Base-by-base conservation (phyloP, 2,797 vertebrate genomes). In the Acomys russatus region DNA sequence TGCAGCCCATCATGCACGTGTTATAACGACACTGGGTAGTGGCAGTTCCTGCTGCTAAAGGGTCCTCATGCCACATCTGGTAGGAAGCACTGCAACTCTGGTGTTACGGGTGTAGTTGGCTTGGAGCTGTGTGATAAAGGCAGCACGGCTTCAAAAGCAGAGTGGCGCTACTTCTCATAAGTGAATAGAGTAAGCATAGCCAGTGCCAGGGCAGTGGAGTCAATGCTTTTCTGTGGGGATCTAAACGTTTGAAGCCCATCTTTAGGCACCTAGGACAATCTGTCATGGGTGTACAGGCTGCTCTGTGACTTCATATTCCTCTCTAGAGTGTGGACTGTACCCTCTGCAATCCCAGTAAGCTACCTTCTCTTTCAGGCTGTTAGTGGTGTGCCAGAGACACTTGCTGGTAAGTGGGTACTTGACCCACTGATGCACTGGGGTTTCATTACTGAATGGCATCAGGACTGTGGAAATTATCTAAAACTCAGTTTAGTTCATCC, bases 31-130 rank as follows among this genome's bases (percentile, higher is more conserved):
- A 99, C 95, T 98, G 99, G 33, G 96, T 95, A 3, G 99, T 99
- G 98, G 98, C 98, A 98, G 28, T 99, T 99, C 90, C 99, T 99
- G 0, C 98, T 99, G 97, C 99, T 99, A 54, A 99, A 99, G 93
- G 7, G 99, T 99, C 99, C 99, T 99, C 93, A 99, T 99, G 2
- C 99, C 99, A 7, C 99, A 99, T 99, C 99, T 99, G 0, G 61
- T 89, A 15, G 51, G 12, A 64, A 14, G 61, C 1, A 12, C 49
- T 25, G 6, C 38, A 22, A 30, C 30, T 25, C 63, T 59, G 56
- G 6, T 23, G 30, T 28, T 44, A 28, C 6, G 11, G 33, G 35
- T 22, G 20, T 5, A 56, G 61, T 68, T 28, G n/a, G 22, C 88
- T 38, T 8, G 14, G 44, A 59, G 88, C 9, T 78, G 44, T 54